Evolutionary conservation across 2,888 invertebrate species (phyloP).

Genomic region (Diloba caeruleocephala): DNA sequence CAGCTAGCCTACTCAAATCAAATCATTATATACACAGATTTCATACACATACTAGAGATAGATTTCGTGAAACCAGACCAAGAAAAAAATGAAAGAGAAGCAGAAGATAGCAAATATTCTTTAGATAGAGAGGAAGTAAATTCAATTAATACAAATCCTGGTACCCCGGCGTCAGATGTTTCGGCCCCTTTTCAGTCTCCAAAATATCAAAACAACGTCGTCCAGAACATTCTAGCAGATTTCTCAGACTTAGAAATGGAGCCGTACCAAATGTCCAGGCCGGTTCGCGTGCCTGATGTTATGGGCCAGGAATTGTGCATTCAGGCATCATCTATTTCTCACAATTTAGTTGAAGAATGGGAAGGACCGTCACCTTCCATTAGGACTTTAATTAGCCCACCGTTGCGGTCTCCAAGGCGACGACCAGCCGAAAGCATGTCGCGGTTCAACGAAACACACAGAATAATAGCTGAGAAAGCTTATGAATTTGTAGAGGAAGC

Average conservation of each 20-base stretch:
- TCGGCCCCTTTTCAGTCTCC: constrained; percentile 85
- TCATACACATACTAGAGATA: constrained; percentile 93
- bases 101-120: constrained; percentile 74
- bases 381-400: constrained; percentile 84
- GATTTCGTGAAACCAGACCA: constrained; percentile 85
- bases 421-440: constrained; percentile 87
- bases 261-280: constrained; percentile 78
- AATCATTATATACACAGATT: constrained; percentile 95
- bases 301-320: constrained; percentile 85
- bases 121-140: constrained; percentile 77
- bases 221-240: constrained; percentile 90
- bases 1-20: constrained; percentile 92
- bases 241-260: constrained; percentile 90
- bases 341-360: constrained; percentile 87
- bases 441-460: constrained; percentile 85
- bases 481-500: constrained; percentile 96
- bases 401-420: constrained; percentile 81
- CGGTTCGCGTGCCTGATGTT: constrained; percentile 81
- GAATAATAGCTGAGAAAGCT: constrained; percentile 91
- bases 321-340: constrained; percentile 82
- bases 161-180: constrained; percentile 78
- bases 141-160: constrained; percentile 75
- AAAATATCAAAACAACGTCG: constrained; percentile 87
- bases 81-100: constrained; percentile 65
- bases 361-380: constrained; percentile 85